phyloP scores from a whole-genome alignment of 2,113 vertebrate genomes.

The Oceanites oceanicus region DNA sequence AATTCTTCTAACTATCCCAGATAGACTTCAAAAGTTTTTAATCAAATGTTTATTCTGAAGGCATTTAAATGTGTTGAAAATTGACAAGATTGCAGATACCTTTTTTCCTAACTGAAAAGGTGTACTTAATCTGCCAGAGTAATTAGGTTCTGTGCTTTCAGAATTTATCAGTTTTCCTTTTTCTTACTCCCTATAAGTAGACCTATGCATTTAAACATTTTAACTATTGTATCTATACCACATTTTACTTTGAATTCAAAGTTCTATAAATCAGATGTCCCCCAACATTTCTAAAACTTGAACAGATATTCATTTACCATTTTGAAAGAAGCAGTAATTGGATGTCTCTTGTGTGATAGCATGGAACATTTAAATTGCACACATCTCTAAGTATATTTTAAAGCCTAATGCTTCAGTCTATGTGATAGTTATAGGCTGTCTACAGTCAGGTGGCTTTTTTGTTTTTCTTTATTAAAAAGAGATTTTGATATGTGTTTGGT shows the following conservation, averaged over 20 bases:
- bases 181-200: background rate
- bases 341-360: background rate
- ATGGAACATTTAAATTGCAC: background rate
- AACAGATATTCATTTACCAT: background rate
- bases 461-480: constrained; percentile 11
- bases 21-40: background rate
- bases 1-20: background rate
- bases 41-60: background rate
- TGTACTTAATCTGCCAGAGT: background rate
- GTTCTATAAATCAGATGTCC: background rate
- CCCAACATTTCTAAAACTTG: background rate
- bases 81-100: background rate
- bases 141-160: background rate
- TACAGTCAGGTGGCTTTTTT: background rate
- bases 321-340: background rate
- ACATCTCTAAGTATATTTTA: background rate
- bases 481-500: background rate
- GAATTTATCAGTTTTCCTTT: background rate
- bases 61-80: background rate
- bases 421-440: background rate
- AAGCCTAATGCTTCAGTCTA: background rate
- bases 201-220: background rate
- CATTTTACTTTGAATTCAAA: background rate
- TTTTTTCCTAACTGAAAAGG: background rate
- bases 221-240: background rate